Evolutionary conservation across 2,113 vertebrate genomes (phyloP), one percentile per base, ranked within the genome.

Genomic region (Kryptolebias marmoratus): DNA sequence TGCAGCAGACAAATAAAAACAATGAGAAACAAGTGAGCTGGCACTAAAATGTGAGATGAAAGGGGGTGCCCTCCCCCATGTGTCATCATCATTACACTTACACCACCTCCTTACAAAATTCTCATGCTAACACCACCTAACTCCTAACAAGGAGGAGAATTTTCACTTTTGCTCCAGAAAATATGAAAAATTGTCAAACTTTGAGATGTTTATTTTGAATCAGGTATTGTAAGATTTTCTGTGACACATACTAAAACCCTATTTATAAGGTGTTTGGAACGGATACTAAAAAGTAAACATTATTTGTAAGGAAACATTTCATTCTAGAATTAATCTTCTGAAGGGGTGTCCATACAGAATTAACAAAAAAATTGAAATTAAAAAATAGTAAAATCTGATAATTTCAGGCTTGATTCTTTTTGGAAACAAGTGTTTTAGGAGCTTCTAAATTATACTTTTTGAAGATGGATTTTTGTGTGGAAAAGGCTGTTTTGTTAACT

Each of bases 41-140:
- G 67, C 44, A 55, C 81, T 75, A 68, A 80, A 77, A 77, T 5
- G 11, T 45, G 42, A 73, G 59, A 58, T 9, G 3, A 52, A 22
- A 53, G 48, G 54, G 53, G 14, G 39, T 6, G 47, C 72, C 76
- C 62, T 54, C 66, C 61, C 61, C 77, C 80, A 78, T 85, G 60
- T 80, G 78, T 87, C 82, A 85, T 71, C 80, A 79, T 79, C 77
- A 84, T 60, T 78, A 79, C 36, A 36, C 72, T 83, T 79, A 73
- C 81, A 77, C 48, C 65, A 61, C 71, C 77, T 86, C 56, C 60
- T 55, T 59, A 22, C 73, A 71, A 75, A 81, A 71, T 68, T 67
- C 59, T 62, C 47, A 13, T 44, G 1, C 45, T 11, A 52, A 42
- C 58, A 47, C 71, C 63, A 22, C 22, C 22, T 22, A 71, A 54